Percentiles rank a stretch among this genome's conserved stretches.
These are phyloP conservation scores for Drosophila kikkawai DNA, from an alignment of 1,140 invertebrate genomes.

Conservation along the genomic window DNA sequence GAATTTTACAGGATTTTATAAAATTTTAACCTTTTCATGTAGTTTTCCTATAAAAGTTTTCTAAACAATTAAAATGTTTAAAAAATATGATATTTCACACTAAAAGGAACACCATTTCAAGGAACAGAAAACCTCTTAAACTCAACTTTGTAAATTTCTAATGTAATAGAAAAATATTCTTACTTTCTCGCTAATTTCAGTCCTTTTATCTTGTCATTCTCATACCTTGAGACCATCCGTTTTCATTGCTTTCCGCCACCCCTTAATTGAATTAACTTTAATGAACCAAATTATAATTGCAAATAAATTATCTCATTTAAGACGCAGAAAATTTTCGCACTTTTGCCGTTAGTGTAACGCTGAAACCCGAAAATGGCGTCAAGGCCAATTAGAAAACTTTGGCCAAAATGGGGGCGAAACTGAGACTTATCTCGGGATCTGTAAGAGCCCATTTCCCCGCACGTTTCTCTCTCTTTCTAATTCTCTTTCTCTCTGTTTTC, in stretches of 20 bases:
- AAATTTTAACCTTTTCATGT: not conserved
- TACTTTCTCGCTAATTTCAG: not conserved
- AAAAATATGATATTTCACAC: not conserved
- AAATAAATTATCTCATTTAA: conserved; percentile 53
- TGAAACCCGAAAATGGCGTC: conserved; percentile 36
- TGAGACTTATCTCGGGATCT: conserved; percentile 30
- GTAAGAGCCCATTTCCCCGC: conserved; percentile 10
- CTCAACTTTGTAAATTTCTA: not conserved
- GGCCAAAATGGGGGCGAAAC: conserved; percentile 30
- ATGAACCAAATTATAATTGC: conserved; percentile 59
- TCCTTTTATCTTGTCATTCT: conserved; percentile 14
- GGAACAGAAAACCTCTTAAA: not conserved
- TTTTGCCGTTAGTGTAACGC: conserved; percentile 18
- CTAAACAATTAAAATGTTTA: no score
- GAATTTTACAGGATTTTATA: rapidly evolving
- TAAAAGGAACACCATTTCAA: not conserved
- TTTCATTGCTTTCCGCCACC: conserved; percentile 3
- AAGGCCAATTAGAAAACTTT: conserved; percentile 58
- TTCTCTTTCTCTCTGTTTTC: not conserved
- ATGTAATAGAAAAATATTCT: not conserved
- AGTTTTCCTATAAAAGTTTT: not conserved
- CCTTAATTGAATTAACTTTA: conserved; percentile 48
- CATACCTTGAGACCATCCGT: conserved; percentile 3
- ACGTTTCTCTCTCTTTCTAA: not conserved
- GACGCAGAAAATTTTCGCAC: conserved; percentile 31